These are phyloP conservation scores for Eretmochelys imbricata DNA, from an alignment of 2,113 vertebrate species.

Conservation along the genomic window DNA sequence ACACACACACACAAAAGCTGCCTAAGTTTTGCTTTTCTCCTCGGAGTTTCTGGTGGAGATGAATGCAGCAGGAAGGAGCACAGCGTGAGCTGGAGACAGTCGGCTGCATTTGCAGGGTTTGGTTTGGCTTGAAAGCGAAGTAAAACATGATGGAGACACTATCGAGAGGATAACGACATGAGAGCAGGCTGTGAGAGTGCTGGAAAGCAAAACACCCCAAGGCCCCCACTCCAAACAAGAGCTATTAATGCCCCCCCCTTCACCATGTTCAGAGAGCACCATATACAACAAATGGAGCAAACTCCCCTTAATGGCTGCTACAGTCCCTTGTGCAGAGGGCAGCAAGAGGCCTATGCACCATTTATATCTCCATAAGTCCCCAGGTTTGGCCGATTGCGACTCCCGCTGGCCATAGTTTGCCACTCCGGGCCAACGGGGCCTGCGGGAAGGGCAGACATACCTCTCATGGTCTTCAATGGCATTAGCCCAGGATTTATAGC, in stretches of 20 bases:
- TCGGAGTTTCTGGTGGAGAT: accelerated
- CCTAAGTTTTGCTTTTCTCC: accelerated
- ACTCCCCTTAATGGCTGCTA: neutral
- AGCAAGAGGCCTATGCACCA: neutral
- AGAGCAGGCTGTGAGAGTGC: neutral
- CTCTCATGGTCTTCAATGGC: neutral
- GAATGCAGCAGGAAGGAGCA: neutral
- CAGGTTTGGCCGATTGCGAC: too few relatives aligned
- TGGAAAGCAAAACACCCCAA: neutral
- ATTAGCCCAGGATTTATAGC: neutral
- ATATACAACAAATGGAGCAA: neutral
- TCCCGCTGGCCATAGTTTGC: too few relatives aligned
- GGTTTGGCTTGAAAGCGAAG: neutral
- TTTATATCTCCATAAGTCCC: neutral
- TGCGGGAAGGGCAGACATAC: too few relatives aligned
- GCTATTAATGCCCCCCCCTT: neutral
- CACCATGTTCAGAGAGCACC: neutral
- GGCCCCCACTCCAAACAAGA: neutral
- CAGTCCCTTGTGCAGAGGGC: neutral
- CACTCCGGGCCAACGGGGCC: too few relatives aligned
- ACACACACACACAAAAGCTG: neutral
- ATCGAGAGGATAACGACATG: neutral
- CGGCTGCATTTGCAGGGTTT: neutral
- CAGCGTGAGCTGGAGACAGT: neutral
- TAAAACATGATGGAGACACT: neutral